phyloP scores from a whole-genome alignment of 2,888 invertebrate genomes.

The Eupithecia abbreviata region DNA sequence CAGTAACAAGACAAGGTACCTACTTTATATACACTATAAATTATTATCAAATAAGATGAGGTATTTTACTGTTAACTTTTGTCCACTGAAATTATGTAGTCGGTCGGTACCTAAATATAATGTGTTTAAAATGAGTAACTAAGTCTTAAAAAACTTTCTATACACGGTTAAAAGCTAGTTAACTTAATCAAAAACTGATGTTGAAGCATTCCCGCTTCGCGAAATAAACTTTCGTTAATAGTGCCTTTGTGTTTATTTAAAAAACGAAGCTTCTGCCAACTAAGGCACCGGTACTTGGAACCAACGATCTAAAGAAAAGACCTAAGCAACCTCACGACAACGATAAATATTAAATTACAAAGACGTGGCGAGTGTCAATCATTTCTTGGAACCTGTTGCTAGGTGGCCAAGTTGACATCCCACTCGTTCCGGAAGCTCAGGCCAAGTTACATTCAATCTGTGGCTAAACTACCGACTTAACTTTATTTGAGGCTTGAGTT shows the following conservation, averaged over 20 bases:
- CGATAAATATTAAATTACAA: constrained; percentile 16
- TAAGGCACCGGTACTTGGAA: background rate
- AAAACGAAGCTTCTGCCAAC: background rate
- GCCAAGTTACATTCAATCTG: background rate
- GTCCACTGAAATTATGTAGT: no score
- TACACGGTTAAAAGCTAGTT: background rate
- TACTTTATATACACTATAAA: no score
- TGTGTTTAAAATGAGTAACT: background rate
- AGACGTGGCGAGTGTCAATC: constrained; percentile 17
- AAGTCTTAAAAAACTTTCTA: background rate
- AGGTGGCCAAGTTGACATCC: constrained; percentile 2
- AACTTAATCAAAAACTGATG: background rate
- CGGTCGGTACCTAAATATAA: no score
- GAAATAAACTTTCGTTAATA: background rate
- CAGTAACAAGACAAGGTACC: no score
- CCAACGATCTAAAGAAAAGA: background rate
- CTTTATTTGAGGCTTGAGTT: background rate
- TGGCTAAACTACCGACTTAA: background rate
- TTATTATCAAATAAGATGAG: no score
- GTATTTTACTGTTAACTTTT: no score
- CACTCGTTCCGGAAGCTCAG: constrained; percentile 13
- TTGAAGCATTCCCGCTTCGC: background rate
- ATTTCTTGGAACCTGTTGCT: constrained; percentile 18
- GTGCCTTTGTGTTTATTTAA: background rate
- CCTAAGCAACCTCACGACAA: background rate